phyloP scores from a whole-genome alignment of 2,888 invertebrate species.

The Scaeva pyrastri region DNA sequence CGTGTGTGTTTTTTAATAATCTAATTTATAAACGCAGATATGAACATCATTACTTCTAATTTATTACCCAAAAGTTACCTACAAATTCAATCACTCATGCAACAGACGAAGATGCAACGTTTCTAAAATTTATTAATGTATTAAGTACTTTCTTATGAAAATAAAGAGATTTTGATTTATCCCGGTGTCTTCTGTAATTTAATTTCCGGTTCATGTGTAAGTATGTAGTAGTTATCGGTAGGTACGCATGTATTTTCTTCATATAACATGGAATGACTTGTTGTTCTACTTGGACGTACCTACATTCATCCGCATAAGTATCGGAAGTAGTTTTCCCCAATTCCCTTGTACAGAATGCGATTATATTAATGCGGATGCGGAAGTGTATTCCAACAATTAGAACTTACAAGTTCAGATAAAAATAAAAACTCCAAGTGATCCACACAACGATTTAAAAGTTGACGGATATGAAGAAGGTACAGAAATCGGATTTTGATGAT shows the following conservation, averaged over 20 bases:
- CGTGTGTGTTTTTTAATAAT: too few relatives aligned
- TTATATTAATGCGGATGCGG: conserved; percentile 70
- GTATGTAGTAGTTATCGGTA: background rate
- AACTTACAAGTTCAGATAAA: background rate
- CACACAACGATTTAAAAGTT: conserved; percentile 48
- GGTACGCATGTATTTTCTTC: conserved; percentile 4
- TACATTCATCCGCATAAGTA: conserved; percentile 52
- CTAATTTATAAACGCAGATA: too few relatives aligned
- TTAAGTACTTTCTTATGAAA: conserved; percentile 26
- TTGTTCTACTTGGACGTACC: conserved; percentile 29
- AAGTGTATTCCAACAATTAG: conserved; percentile 53
- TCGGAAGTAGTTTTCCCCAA: conserved; percentile 65
- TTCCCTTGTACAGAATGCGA: conserved; percentile 50
- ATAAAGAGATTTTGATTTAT: conserved; percentile 66
- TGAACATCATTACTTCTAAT: conserved; percentile 44
- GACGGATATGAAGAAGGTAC: conserved; percentile 56
- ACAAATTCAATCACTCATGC: conserved; percentile 34
- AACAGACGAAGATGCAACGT: background rate
- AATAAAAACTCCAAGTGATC: conserved; percentile 39
- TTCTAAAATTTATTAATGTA: conserved; percentile 1
- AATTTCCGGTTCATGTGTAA: conserved; percentile 59
- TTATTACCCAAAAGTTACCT: conserved; percentile 40
- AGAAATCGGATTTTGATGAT: conserved; percentile 48
- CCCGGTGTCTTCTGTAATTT: conserved; percentile 53
- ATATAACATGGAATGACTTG: background rate